phyloP scores from a whole-genome alignment of 2,888 invertebrate species.

The Ophonus ardosiacus region DNA sequence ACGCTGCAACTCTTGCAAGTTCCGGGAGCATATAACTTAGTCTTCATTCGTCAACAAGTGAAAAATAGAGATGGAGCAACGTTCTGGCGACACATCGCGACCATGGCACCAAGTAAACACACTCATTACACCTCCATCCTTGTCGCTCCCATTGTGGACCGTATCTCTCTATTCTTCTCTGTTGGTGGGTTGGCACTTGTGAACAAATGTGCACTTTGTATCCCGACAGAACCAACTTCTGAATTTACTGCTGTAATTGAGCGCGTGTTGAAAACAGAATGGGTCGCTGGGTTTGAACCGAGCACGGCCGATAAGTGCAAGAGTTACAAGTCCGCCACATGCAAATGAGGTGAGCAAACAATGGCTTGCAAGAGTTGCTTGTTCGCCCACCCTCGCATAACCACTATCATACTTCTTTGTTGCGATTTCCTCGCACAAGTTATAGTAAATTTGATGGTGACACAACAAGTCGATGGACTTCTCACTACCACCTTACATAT shows the following conservation, averaged over 20 bases:
- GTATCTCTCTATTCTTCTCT: background rate
- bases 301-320: slow-evolving; percentile 43
- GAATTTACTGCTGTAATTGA: slow-evolving; percentile 64
- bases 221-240: slow-evolving; percentile 63
- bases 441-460: background rate
- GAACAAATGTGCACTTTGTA: slow-evolving; percentile 66
- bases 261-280: slow-evolving; percentile 57
- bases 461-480: background rate
- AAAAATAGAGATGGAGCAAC: slow-evolving; percentile 49
- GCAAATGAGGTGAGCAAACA: slow-evolving; percentile 49
- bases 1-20: slow-evolving; percentile 26
- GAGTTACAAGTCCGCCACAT: slow-evolving; percentile 54
- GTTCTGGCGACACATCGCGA: slow-evolving; percentile 55
- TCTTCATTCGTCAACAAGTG: slow-evolving; percentile 57
- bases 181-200: slow-evolving; percentile 57
- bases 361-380: background rate
- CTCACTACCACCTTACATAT: background rate
- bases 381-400: slow-evolving; percentile 21
- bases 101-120: slow-evolving; percentile 65
- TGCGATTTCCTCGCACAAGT: background rate
- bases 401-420: slow-evolving; percentile 42
- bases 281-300: slow-evolving; percentile 30
- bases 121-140: slow-evolving; percentile 62
- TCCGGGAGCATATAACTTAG: slow-evolving; percentile 35
- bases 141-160: background rate